Base-by-base conservation (phyloP, 2,113 vertebrate genomes). In the Crotalus helleri region DNA sequence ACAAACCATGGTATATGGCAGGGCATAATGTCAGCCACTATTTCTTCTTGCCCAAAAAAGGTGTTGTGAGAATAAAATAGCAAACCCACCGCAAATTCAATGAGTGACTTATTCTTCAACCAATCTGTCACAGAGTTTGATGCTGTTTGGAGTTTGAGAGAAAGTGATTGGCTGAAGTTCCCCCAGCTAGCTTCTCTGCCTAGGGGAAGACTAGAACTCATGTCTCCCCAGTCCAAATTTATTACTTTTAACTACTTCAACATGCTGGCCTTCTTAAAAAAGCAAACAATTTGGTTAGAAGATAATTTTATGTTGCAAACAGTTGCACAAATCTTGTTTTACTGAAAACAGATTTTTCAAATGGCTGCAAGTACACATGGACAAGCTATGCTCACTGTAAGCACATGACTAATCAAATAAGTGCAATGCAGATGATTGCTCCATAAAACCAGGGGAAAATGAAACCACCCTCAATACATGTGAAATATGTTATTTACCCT, bases 381-480 rank as follows among this genome's bases (percentile, higher is more conserved):
- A 33, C 92, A 89, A 23, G 15, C 88, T 89, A 88, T 57, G 33
- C 61, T 3, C n/a, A 55, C 85, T 57, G 85, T 55, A 85, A 94
- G 61, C 92, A 58, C 85, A 19, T 17, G 93, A 58, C 26, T 93
- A 46, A 91, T 89, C 69, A 86, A 90, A 12, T 46, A 59, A 86
- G 19, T 44, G 86, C 57, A 89, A 59, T 87, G 49, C 92, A 90
- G 89, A 85, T 92, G 95, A 49, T 55, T 69, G 2, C 21, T 74
- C 33, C 64, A 69, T 23, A 89, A 94, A 96, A 90, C 44, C 64
- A 91, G 92, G 61, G 4, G 92, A 64, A 89, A 94, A 46, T 69
- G 12, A 95, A 96, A 53, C 88, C 85, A 57, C 91, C 39, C n/a
- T 46, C 44, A 93, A 87, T 91, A 93, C 91, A 61, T 19, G 0